Percentiles rank a stretch among this genome's conserved stretches.
phyloP scores from a whole-genome alignment of 1,140 invertebrate species.

The Tetragonula clypearis region DNA sequence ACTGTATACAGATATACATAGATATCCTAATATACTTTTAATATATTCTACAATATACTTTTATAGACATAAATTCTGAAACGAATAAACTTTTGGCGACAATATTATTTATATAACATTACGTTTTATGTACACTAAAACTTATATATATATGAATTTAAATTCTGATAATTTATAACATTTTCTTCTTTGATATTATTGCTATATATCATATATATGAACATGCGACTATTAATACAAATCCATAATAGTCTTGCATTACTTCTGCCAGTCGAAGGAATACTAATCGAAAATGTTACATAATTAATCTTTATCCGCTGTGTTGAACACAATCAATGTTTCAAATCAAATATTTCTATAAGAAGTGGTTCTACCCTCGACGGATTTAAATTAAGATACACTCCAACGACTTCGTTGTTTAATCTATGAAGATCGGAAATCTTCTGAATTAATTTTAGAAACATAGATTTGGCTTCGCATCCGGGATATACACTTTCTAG shows the following conservation, averaged over 20 bases:
- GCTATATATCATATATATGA: constrained; percentile 34
- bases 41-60: background rate
- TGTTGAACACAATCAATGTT: constrained; percentile 78
- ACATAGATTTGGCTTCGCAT: constrained; percentile 92
- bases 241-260: background rate
- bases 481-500: constrained; percentile 91
- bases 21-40: background rate
- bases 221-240: constrained; percentile 17
- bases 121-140: constrained; percentile 23
- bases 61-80: constrained; percentile 8
- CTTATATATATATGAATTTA: background rate
- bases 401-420: constrained; percentile 92
- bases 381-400: constrained; percentile 95
- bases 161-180: constrained; percentile 2
- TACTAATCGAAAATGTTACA: background rate
- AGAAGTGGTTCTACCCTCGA: constrained; percentile 93
- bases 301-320: background rate
- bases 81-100: background rate
- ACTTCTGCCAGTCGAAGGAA: background rate
- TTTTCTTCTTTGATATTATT: constrained; percentile 24
- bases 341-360: constrained; percentile 96
- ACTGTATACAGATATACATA: background rate
- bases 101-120: background rate
- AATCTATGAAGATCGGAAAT: constrained; percentile 92
- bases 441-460: constrained; percentile 93